Evolutionary conservation across 2,888 invertebrate genomes (phyloP).

Genomic region (Monoplex corrugatus): DNA sequence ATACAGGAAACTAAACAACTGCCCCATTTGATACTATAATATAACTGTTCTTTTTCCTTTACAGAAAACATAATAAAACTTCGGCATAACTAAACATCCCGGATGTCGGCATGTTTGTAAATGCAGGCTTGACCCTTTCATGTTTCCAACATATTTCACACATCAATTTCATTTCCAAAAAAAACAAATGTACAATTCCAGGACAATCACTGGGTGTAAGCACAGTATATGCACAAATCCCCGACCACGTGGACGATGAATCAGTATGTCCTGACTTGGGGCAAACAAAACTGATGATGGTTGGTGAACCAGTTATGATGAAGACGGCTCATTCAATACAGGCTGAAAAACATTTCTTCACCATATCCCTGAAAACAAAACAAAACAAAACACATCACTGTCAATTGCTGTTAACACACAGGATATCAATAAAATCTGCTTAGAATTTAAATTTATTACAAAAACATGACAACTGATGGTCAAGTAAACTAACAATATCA

Average conservation of each 20-base stretch:
- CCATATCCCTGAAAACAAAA: slow-evolving; percentile 84
- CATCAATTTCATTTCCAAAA: neutral
- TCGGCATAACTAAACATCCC: no score
- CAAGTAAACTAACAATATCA: neutral
- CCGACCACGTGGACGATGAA: neutral
- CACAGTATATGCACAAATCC: neutral
- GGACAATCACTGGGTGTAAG: neutral
- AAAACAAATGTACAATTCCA: neutral
- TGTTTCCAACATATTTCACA: no score
- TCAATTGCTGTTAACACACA: no score
- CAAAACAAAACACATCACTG: slow-evolving; percentile 40
- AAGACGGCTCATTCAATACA: slow-evolving; percentile 66
- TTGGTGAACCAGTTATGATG: neutral
- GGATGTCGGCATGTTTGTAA: no score
- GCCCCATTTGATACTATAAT: no score
- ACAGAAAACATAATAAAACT: no score
- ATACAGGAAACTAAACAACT: no score
- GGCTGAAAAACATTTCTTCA: slow-evolving; percentile 84
- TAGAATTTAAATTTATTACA: no score
- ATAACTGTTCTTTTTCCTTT: no score
- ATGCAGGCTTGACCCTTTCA: no score
- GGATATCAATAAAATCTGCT: no score
- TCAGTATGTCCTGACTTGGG: neutral
- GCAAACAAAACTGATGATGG: neutral
- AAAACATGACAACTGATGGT: no score